Percentiles rank a stretch among this genome's conserved stretches.
These are phyloP conservation scores for Gallinago jamesoni DNA, from an alignment of 2,113 vertebrate genomes.

Conservation along the genomic window DNA sequence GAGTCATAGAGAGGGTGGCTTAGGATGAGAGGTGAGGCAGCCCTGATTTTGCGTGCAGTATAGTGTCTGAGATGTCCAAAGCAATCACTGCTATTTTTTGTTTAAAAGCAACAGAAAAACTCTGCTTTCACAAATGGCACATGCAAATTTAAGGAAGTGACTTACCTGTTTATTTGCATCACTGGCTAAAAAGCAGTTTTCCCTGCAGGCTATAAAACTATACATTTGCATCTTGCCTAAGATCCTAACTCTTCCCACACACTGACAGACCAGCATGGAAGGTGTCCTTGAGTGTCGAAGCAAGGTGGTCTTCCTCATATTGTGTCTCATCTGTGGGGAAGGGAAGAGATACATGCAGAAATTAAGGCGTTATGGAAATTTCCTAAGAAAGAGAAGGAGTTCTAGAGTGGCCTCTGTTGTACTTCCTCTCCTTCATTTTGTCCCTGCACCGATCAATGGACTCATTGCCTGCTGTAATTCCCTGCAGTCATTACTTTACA, in stretches of 20 bases:
- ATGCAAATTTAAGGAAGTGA: slow-evolving; percentile 45
- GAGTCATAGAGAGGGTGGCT: background rate
- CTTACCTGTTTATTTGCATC: slow-evolving; percentile 47
- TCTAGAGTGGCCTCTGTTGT: slow-evolving; percentile 9
- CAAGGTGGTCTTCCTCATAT: background rate
- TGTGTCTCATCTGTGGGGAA: background rate
- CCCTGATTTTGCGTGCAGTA: background rate
- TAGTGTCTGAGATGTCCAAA: background rate
- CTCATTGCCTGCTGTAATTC: slow-evolving; percentile 61
- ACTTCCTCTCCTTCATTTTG: slow-evolving; percentile 35
- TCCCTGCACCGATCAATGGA: slow-evolving; percentile 60
- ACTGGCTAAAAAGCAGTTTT: slow-evolving; percentile 45
- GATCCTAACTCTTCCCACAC: background rate
- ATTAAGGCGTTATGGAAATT: background rate
- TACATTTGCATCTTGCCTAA: background rate
- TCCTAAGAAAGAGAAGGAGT: background rate
- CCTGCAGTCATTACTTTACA: slow-evolving; percentile 69
- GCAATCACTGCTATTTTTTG: slow-evolving; percentile 8
- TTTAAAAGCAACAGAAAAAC: slow-evolving; percentile 31
- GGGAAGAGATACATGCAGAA: background rate
- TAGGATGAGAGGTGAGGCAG: background rate
- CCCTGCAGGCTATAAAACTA: slow-evolving; percentile 27
- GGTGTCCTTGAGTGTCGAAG: background rate
- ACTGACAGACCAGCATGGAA: background rate
- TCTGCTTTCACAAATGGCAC: background rate